phyloP scores from a whole-genome alignment of 2,888 invertebrate species.

The Drepanosiphum platanoidis region DNA sequence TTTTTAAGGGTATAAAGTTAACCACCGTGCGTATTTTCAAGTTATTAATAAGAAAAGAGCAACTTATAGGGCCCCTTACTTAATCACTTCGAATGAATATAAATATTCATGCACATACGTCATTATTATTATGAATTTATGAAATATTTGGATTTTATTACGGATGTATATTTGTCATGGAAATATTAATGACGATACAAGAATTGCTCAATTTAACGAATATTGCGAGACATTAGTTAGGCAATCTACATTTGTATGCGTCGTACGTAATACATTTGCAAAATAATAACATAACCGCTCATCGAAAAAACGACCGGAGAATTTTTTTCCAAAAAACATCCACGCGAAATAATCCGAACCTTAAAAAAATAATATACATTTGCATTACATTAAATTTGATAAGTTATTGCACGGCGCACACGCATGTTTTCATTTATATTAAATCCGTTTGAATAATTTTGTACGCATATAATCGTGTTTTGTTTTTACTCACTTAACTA shows the following conservation, averaged over 20 bases:
- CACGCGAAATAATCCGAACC: not conserved
- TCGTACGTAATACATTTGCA: slow-evolving; percentile 15
- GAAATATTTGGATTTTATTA: slow-evolving; percentile 9
- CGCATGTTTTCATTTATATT: not conserved
- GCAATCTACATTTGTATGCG: slow-evolving; percentile 17
- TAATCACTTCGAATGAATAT: no score
- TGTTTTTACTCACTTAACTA: not conserved
- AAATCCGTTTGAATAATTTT: not conserved
- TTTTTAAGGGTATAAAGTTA: no score
- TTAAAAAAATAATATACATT: not conserved
- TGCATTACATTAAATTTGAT: slow-evolving; percentile 3
- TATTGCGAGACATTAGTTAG: slow-evolving; percentile 17
- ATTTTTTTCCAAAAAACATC: not conserved
- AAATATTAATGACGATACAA: not conserved
- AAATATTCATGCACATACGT: no score
- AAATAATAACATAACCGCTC: slow-evolving; percentile 2
- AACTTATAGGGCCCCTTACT: no score
- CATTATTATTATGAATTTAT: no score
- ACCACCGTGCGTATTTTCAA: no score
- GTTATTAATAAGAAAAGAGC: no score
- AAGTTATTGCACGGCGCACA: not conserved
- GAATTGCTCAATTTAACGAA: slow-evolving; percentile 1
- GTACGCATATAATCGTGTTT: not conserved
- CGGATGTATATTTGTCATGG: slow-evolving; percentile 1
- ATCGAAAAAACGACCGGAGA: not conserved